Percentiles rank a stretch among this genome's conserved stretches.
Conservation (phyloP, 2,797 vertebrate species). For the Chaenodraco wilsoni region DNA sequence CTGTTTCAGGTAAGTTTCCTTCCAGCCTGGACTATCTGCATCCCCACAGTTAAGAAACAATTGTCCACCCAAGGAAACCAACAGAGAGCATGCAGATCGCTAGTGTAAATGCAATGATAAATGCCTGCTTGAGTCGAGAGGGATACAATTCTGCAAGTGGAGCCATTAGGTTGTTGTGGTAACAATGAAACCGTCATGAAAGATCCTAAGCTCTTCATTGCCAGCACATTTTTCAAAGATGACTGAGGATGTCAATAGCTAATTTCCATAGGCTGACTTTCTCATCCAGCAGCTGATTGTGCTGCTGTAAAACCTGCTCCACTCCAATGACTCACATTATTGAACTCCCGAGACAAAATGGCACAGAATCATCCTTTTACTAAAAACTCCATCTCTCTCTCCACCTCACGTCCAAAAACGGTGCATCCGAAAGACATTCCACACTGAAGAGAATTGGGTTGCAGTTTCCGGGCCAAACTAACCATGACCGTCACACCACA, state of each 20-base stretch:
- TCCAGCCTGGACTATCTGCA: slow-evolving; percentile 19
- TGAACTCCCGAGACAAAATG: slow-evolving; percentile 61
- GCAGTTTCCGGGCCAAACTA: slow-evolving; percentile 57
- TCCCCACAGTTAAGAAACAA: slow-evolving; percentile 25
- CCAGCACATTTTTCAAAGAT: slow-evolving; percentile 56
- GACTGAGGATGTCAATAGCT: slow-evolving; percentile 73
- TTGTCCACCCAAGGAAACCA: neutral
- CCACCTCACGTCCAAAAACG: slow-evolving; percentile 32
- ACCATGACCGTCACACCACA: slow-evolving; percentile 51
- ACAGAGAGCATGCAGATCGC: slow-evolving; percentile 37
- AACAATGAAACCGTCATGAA: slow-evolving; percentile 69
- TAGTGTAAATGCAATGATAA: slow-evolving; percentile 59
- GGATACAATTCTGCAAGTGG: slow-evolving; percentile 44
- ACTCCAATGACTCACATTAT: slow-evolving; percentile 76
- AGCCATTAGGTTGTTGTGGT: slow-evolving; percentile 59
- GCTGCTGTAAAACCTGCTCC: slow-evolving; percentile 66
- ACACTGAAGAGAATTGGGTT: slow-evolving; percentile 38
- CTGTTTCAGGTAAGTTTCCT: slow-evolving; percentile 39
- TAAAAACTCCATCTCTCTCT: slow-evolving; percentile 41
- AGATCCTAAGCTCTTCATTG: slow-evolving; percentile 63
- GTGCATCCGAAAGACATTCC: slow-evolving; percentile 22
- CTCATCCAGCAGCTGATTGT: slow-evolving; percentile 64
- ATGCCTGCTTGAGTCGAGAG: slow-evolving; percentile 35
- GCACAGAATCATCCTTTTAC: slow-evolving; percentile 63
- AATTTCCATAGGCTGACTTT: slow-evolving; percentile 71